Base-by-base conservation (phyloP, 2,888 invertebrate genomes). In the Eumacrocentrus americanus region DNA sequence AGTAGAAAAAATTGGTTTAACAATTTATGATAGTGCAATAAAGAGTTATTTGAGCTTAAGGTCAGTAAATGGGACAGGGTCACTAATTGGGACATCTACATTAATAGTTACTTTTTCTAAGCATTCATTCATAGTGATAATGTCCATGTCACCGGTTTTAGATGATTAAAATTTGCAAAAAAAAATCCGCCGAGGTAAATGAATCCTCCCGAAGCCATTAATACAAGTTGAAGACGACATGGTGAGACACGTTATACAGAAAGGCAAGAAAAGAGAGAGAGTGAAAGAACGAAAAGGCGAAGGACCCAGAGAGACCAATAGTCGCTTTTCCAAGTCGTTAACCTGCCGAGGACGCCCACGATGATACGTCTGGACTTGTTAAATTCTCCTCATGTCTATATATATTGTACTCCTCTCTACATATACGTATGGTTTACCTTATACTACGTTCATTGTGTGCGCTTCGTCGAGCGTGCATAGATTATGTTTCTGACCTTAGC, bases 281-380 rank as follows among this genome's bases (percentile, higher is more conserved):
- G 38, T 59, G 58, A 59, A 62, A 48, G 63, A 64, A 58, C 50
- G 59, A 53, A 63, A 63, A 54, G 59, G 61, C 64, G 64, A 60
- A 64, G 64, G 67, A 64, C 58, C 66, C 66, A 63, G 53, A 64
- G 64, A 60, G 67, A 64, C 67, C 67, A 64, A 67, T 66, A 67
- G 65, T 65, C 67, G 67, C 65, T 67, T 67, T 67, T 67, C 67
- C 67, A 65, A 67, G 67, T 67, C 67, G 64, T 67, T 67, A 67
- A 67, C 67, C 67, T 64, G 58, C 61, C 59, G 64, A 59, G 59
- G 59, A 67, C 67, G 67, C 67, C 67, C 65, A 67, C 67, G 62
- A 58, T 54, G 29, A 29, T 59, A n/a, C n/a, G 65, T 61, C 63
- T 63, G 54, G 58, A 62, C 63, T 58, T 60, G 58, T 64, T 48